Base-by-base conservation (phyloP, 2,888 invertebrate genomes). In the Vannuccia rotundouncinata region DNA sequence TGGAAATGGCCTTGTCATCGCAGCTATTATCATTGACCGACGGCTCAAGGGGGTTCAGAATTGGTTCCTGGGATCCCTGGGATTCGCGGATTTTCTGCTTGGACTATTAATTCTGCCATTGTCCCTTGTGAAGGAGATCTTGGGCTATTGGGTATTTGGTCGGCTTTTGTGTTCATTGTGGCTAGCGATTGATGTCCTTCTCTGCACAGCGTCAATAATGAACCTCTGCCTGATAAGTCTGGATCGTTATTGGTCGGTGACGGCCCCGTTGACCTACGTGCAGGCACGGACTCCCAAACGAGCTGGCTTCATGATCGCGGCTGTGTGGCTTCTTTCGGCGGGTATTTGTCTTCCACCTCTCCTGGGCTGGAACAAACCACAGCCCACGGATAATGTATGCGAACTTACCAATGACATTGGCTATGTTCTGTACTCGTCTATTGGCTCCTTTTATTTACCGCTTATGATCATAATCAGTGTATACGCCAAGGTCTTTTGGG, bases 391-490 rank as follows among this genome's bases (percentile, higher is more conserved):
- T 0, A 66, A 5, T 22, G 91, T 92, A 59, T 88, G 88, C 83
- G 82, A 84, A 74, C 83, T 88, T 10, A 95, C 95, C 85, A 94
- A 94, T 87, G 95, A 97, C 90, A 92, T 95, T 86, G 96, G 97
- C 83, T 98, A 99, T 90, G 97, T 98, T 86, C 90, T 98, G 82
- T 99, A 98, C 90, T 98, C 97, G 27, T 95, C 97, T 27, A 91
- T 96, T 85, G 98, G 98, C 85, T 98, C 97, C 86, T 99, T 99
- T 91, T 99, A 95, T 91, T 95, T 99, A 88, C 98, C 99, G 82
- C 95, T 95, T 86, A 94, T 96, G 89, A 95, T 99, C 88, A 98
- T 99, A 97, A 96, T 98, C 86, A 96, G 98, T 90, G 98, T 99
- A 82, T 99, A 99, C 90, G 95, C 95, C 89, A 92, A 96, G 89